These are phyloP conservation scores for Chinchilla lanigera DNA, from an alignment of 2,113 vertebrate genomes.

Conservation along the genomic window DNA sequence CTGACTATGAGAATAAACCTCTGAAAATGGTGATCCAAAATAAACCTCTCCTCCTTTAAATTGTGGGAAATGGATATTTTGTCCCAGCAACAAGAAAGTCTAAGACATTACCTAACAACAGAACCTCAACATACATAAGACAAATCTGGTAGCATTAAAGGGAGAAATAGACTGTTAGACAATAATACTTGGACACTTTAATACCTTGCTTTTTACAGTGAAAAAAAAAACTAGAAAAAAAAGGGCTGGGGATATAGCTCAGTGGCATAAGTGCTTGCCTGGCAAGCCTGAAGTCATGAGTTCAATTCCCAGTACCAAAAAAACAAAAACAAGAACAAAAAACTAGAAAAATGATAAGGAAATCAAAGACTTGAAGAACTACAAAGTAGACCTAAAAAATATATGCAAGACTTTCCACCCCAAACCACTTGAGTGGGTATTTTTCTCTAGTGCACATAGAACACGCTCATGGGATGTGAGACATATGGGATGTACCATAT, in stretches of 20 bases:
- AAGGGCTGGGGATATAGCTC: too few species aligned
- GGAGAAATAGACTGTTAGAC: neutral
- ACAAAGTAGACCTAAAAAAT: neutral
- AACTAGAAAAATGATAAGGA: neutral
- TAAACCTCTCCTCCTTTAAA: neutral
- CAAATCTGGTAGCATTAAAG: conserved; percentile 15
- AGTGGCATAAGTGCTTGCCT: too few species aligned
- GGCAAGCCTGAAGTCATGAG: too few species aligned
- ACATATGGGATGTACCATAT: conserved; percentile 18
- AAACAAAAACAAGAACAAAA: too few species aligned
- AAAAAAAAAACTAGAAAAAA: neutral
- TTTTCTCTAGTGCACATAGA: neutral
- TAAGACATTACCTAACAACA: neutral
- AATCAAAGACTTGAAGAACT: neutral
- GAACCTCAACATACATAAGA: neutral
- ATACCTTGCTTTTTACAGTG: neutral
- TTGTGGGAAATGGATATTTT: neutral
- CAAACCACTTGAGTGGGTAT: neutral
- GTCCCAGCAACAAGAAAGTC: neutral
- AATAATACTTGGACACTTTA: neutral
- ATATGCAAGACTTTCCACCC: neutral
- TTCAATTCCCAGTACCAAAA: too few species aligned
- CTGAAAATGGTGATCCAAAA: neutral
- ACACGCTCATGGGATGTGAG: neutral
- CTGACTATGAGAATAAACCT: neutral